Conservation (phyloP, 2,113 vertebrate species). For the Acanthochromis polyacanthus region DNA sequence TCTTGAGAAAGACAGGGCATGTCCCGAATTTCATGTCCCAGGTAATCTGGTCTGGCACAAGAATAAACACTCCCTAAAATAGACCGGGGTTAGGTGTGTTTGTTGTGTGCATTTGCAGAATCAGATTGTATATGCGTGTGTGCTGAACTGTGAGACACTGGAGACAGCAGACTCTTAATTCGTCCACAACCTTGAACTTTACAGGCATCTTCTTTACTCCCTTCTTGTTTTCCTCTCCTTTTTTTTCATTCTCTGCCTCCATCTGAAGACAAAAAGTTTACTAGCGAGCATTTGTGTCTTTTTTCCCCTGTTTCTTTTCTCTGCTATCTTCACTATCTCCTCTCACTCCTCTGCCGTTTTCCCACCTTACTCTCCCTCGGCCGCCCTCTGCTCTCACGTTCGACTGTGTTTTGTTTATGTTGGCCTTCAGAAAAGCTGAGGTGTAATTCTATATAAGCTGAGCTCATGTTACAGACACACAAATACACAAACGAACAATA, state of each 20-base stretch:
- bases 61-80: conserved; percentile 74
- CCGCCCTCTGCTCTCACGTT: conserved; percentile 27
- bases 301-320: background rate
- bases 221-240: conserved; percentile 10
- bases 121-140: conserved; percentile 26
- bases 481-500: conserved; percentile 24
- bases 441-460: conserved; percentile 39
- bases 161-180: conserved; percentile 48
- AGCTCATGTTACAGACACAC: conserved; percentile 36
- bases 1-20: background rate
- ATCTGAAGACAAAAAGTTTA: background rate
- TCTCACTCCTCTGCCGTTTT: background rate
- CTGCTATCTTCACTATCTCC: too few relatives aligned
- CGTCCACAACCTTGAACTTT: conserved; percentile 63
- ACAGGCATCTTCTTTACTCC: conserved; percentile 41
- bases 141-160: conserved; percentile 46
- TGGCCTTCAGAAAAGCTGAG: conserved; percentile 16
- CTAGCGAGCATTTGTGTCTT: background rate
- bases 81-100: conserved; percentile 40
- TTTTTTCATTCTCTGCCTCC: conserved; percentile 4
- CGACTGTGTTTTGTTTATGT: conserved; percentile 31
- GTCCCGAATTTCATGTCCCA: conserved; percentile 43
- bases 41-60: conserved; percentile 62
- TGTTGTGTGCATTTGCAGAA: conserved; percentile 20
- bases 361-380: background rate